Evolutionary conservation across 2,888 invertebrate genomes (phyloP), one percentile per base, ranked within the genome.

Genomic region (Aricia artaxerxes): DNA sequence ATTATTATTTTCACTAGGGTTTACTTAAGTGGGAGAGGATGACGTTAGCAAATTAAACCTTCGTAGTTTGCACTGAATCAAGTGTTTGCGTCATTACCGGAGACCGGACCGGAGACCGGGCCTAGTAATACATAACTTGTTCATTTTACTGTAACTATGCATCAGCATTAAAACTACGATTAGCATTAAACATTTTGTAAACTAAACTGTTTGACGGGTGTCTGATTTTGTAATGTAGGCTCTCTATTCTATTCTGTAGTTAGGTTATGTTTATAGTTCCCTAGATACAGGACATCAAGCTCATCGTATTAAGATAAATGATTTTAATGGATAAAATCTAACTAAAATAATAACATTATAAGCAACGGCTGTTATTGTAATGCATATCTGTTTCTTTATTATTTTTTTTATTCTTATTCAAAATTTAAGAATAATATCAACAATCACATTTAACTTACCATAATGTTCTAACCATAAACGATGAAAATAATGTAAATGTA

Each of bases 11-110:
- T 73, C 64, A 31, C 31, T 64, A 31, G 64, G 7, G 31, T 24
- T 9, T 24, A 5, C 61, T n/a, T 64, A 4, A 35, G 35, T 69
- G 35, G 35, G 69, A 11, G 35, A 35, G 11, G 24, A 69, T 69
- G 69, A 69, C 35, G 69, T 69, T 69, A 69, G 35, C 69, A 35
- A 69, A 35, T 69, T 13, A 69, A 69, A 69, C 69, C 69, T 69
- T 69, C 69, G 69, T 69, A 69, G 69, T 69, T 69, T 69, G 35
- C 35, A 69, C 69, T 69, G 35, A 69, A 69, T 69, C 69, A 35
- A 35, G 69, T 69, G 69, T 69, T 35, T 69, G 35, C 35, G 69
- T 69, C 69, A 69, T 69, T 35, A 69, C 35, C 35, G 69, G 35
- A 69, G 35, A 13, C 35, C 35, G 64, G 64, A 69, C 35, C 35